Evolutionary conservation across 2,113 vertebrate genomes (phyloP).

Genomic region (Gadus macrocephalus): DNA sequence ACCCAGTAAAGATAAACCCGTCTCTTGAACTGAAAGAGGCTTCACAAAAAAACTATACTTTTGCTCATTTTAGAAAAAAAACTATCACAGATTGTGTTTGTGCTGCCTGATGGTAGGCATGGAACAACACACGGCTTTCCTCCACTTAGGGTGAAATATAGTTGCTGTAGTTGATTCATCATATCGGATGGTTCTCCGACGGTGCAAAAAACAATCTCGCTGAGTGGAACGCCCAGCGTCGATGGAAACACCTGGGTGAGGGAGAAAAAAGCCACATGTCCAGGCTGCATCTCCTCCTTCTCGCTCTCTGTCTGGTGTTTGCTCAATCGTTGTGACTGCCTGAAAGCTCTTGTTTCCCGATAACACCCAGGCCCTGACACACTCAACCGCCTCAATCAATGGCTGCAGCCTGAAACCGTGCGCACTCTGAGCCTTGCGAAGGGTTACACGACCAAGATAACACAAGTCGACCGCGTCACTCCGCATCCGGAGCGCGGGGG

Average conservation of each 20-base stretch:
- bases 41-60: conserved; percentile 19
- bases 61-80: neutral
- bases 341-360: conserved; percentile 56
- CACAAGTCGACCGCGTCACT: conserved; percentile 16
- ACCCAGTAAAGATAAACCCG: conserved; percentile 66
- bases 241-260: conserved; percentile 31
- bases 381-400: conserved; percentile 59
- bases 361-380: conserved; percentile 39
- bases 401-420: conserved; percentile 15
- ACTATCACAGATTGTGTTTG: too few relatives aligned
- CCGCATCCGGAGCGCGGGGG: neutral
- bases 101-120: conserved; percentile 20
- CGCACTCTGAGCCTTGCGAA: conserved; percentile 19
- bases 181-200: too few relatives aligned
- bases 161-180: conserved; percentile 5
- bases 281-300: too few relatives aligned
- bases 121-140: conserved; percentile 14
- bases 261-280: neutral
- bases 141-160: conserved; percentile 9
- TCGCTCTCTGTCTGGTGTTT: conserved; percentile 4
- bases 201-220: too few relatives aligned
- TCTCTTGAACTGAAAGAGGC: conserved; percentile 35
- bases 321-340: conserved; percentile 55
- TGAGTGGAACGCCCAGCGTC: conserved; percentile 22
- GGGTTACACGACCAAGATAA: conserved; percentile 21